Base-by-base conservation (phyloP, 2,797 vertebrate species). In the Antrozous pallidus region DNA sequence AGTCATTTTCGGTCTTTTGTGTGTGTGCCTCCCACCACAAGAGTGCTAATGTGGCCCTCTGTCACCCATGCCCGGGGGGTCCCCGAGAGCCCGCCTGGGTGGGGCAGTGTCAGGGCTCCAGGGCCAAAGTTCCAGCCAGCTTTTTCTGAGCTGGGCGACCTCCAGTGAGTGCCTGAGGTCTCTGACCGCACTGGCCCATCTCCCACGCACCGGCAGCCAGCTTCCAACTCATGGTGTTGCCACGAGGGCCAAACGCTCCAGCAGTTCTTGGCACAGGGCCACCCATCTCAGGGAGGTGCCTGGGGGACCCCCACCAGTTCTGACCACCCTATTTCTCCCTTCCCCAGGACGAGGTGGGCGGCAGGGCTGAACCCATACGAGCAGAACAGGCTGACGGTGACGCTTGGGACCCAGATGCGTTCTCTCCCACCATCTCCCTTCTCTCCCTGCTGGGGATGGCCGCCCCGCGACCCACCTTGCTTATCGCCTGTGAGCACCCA, bases 401-500 rank as follows among this genome's bases (percentile, higher is more conserved):
- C 0, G 1, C 22, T 20, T 18, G 1, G 0, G 12, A 33, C 9
- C 6, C 49, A n/a, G 0, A 4, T 17, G n/a, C 6, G 18, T 16
- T 7, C 8, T 38, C 9, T 51, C 16, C 47, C 42, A 40, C 8
- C 1, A 28, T 67, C 31, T 69, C 40, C 2, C 51, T 54, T 49
- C 33, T 74, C 36, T 69, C 47, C 2, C 24, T 0, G 1, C 56
- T 8, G 74, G 65, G 49, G 12, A 16, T 1, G 16, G 42, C 67
- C 10, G 2, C 18, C 40, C 1, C 2, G 47, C 49, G 36, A 86
- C 77, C 22, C 93, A 99, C 99, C 99, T 99, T 98, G 99, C 97
- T 99, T 99, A 97, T 99, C 99, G 96, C 99, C 99, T 0, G 99
- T 99, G 85, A 99, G 98, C 69, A 99, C 98, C 99, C 99, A 99